These are phyloP conservation scores for Oryctolagus cuniculus DNA, from an alignment of 2,113 vertebrate species.

Conservation along the genomic window mOryCun1.1 NC_091441.1:114193501-114194000, in stretches of 20 bases:
- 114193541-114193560: neutral
- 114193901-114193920: neutral
- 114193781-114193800: neutral
- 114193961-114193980: neutral
- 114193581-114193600: slow-evolving; percentile 20
- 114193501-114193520: slow-evolving; percentile 41
- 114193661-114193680: slow-evolving; percentile 4
- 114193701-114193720: slow-evolving; percentile 5
- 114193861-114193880: slow-evolving; percentile 56
- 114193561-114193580: neutral
- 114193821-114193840: neutral
- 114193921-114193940: neutral
- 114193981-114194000: neutral
- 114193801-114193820: neutral
- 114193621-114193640: slow-evolving; percentile 1
- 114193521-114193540: slow-evolving; percentile 18
- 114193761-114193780: slow-evolving; percentile 7
- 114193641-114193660: slow-evolving; percentile 39
- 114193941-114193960: neutral
- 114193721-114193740: slow-evolving; percentile 6
- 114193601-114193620: slow-evolving; percentile 9
- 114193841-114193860: slow-evolving; percentile 16
- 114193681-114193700: slow-evolving; percentile 13
- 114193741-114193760: slow-evolving; percentile 34
- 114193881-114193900: neutral